Evolutionary conservation across 2,888 invertebrate species (phyloP), one percentile per base, ranked within the genome.

Genomic region (Rugalucina vietnamica): DNA sequence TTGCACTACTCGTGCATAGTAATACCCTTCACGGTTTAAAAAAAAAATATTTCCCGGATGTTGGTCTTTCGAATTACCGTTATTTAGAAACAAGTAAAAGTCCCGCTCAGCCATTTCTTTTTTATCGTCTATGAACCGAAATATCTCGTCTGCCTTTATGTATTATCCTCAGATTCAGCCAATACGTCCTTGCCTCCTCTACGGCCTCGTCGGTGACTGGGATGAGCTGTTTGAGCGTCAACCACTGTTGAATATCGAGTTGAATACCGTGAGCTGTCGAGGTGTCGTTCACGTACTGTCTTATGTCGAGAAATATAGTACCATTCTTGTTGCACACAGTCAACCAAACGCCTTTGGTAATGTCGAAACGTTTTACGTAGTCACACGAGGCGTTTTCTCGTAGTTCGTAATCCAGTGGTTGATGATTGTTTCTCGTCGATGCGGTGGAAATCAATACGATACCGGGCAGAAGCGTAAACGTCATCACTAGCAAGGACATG

Each of bases 261-360:
- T 81, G 32, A 10, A 81, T 57, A 3, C 76, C 81, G 60, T 76
- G 27, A 24, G 72, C 54, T 21, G 76, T 71, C n/a, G 71, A 29
- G 8, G 49, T 60, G 10, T 72, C 72, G 71, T 81, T 81, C 34
- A 76, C 73, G 36, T 76, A 81, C 27, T 60, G 18, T 71, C 81
- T 76, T 24, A 81, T 39, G 60, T 81, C 81, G 54, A 81, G 4
- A 72, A 76, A 76, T 39, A 72, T 36, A 39, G 76, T 39, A 29
- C 73, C 72, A n/a, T 50, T 27, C 24, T 49, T 65, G 32, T 80
- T 65, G 39, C 81, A 81, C 37, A 81, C 81, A 10, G 76, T 70
- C 14, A 57, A 49, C 39, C 76, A 76, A 32, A 76, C n/a, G 70
- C 70, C 57, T 8, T 76, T 32, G 1, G 24, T 27, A 29, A 81